Conservation (phyloP, 2,888 invertebrate genomes). For the Acleris holmiana region DNA sequence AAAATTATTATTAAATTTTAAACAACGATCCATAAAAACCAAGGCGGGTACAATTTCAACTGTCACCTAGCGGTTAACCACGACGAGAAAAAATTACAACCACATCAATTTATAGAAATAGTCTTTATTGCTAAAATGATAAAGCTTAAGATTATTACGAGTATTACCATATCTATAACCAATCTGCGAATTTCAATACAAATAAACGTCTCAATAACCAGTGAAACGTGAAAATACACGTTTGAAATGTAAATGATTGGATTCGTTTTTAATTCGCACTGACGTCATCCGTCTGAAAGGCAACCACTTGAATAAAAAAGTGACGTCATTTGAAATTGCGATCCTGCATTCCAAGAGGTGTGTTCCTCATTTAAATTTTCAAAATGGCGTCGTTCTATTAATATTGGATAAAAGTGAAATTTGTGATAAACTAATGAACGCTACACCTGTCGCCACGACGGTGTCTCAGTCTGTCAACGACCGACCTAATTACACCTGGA, state of each 20-base stretch:
- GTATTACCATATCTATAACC: slow-evolving; percentile 9
- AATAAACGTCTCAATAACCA: slow-evolving; percentile 30
- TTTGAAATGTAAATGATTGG: slow-evolving; percentile 23
- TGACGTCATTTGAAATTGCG: slow-evolving; percentile 22
- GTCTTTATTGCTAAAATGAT: background rate
- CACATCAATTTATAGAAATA: background rate
- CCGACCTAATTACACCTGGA: slow-evolving; percentile 64
- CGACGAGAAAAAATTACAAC: slow-evolving; percentile 42
- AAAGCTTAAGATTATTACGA: background rate
- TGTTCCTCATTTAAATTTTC: slow-evolving; percentile 21
- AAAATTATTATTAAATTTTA: background rate
- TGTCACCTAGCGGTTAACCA: slow-evolving; percentile 46
- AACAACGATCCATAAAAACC: slow-evolving; percentile 8
- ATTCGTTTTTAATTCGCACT: slow-evolving; percentile 22
- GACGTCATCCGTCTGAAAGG: slow-evolving; percentile 32
- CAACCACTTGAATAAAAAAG: slow-evolving; percentile 23
- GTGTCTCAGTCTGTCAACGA: slow-evolving; percentile 54
- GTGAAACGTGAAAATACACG: slow-evolving; percentile 29
- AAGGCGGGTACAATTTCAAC: slow-evolving; percentile 29
- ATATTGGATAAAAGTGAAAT: slow-evolving; percentile 36
- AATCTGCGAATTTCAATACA: slow-evolving; percentile 25
- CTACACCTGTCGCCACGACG: slow-evolving; percentile 31
- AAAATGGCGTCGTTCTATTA: slow-evolving; percentile 31
- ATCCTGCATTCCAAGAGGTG: slow-evolving; percentile 27
- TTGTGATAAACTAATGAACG: slow-evolving; percentile 31